A percentile compares a stretch with the other conserved stretches of the same genome.
Evolutionary conservation across 2,113 vertebrate species (phyloP).

Genomic region (Butorides virescens): DNA sequence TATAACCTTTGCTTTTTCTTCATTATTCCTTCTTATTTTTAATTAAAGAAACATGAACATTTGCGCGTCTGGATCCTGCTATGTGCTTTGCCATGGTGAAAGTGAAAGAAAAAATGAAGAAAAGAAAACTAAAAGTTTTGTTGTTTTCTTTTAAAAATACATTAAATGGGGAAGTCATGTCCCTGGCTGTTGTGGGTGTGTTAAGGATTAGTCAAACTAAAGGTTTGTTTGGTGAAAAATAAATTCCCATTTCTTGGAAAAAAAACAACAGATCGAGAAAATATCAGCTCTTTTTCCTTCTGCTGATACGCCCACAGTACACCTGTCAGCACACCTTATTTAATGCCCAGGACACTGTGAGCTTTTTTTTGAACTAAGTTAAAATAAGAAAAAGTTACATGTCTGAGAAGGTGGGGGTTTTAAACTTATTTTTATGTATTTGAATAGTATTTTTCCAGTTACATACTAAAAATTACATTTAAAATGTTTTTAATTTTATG

Average conservation of each 20-base stretch:
- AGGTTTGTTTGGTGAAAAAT: neutral
- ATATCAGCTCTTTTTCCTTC: neutral
- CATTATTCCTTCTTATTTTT: neutral
- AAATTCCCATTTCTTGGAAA: neutral
- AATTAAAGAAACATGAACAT: neutral
- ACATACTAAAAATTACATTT: neutral
- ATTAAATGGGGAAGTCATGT: neutral
- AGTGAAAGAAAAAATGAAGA: neutral
- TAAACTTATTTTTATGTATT: neutral
- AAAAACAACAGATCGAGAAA: neutral
- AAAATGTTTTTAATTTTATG: neutral
- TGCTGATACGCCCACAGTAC: neutral
- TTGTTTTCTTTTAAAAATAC: neutral
- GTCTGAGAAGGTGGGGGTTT: rapidly evolving
- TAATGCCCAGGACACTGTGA: neutral
- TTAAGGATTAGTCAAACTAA: neutral
- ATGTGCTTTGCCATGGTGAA: neutral
- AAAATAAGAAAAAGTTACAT: neutral
- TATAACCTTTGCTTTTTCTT: neutral
- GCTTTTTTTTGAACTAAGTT: neutral
- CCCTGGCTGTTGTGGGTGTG: neutral
- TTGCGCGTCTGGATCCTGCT: neutral
- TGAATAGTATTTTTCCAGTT: neutral
- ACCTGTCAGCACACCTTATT: neutral
- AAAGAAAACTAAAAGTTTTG: neutral